Base-by-base conservation (phyloP, 2,888 invertebrate genomes). In the Cetonia aurata region DNA sequence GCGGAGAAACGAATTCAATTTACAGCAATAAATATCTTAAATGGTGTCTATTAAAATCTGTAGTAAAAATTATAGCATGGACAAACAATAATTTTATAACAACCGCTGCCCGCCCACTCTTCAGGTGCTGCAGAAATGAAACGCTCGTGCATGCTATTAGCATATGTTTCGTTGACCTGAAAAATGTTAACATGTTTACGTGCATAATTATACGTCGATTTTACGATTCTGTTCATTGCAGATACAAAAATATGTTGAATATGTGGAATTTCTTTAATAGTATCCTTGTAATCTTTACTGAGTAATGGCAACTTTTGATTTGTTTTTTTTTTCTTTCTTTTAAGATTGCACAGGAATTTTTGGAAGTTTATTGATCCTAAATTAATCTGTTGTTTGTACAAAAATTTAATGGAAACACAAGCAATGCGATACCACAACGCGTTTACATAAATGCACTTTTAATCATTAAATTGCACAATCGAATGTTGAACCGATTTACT, bases 151-250 rank as follows among this genome's bases (percentile, higher is more conserved):
- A n/a, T 50, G 62, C 4, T 48, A 65, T 65, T 65, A 50, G 41
- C 62, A 65, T 37, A 50, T n/a, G 48, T 60, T 60, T 46, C 48
- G 25, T 60, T 60, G 46, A 60, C 60, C 60, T 60, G 46, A 48
- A 60, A 60, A 60, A 31, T 48, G 10, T 48, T 31, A 48, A 60
- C 31, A 15, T 46, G 48, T 33, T 60, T 60, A 60, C 41, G 46
- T 25, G 25, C 46, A 31, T 60, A 46, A 60, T 60, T 60, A 46
- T 31, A 31, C 48, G 25, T 60, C 46, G 25, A 60, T 48, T 57
- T 57, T 57, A 57, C 19, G 57, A 42, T 57, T 13, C 57, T 42
- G 19, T 19, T n/a, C 55, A 13, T 37, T 37, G 37, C 37, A 37
- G 8, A 37, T 37, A 37, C 37, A 37, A 37, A 37, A 37, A 37